A percentile compares a stretch with the other conserved stretches of the same genome.
These are phyloP conservation scores for Aethina tumida DNA, from an alignment of 1,140 invertebrate species.

Conservation along the genomic window DNA sequence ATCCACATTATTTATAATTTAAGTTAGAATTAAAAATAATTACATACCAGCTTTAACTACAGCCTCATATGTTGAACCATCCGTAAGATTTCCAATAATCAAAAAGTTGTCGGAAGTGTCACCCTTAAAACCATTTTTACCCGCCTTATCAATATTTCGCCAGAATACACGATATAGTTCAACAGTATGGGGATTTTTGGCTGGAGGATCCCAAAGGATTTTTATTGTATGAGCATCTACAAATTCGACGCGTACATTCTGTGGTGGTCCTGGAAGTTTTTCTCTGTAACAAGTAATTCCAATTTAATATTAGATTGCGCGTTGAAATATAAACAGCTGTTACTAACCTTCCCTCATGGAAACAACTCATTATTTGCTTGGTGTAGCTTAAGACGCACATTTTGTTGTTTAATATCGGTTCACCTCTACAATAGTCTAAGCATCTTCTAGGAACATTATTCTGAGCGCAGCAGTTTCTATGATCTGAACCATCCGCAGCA, in stretches of 20 bases:
- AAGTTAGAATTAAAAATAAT: too few relatives aligned
- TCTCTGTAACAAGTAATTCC: slow-evolving; percentile 36
- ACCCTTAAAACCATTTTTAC: slow-evolving; percentile 24
- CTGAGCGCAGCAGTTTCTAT: slow-evolving; percentile 66
- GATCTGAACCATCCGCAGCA: slow-evolving; percentile 69
- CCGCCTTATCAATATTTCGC: slow-evolving; percentile 37
- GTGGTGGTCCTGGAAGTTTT: slow-evolving; percentile 66
- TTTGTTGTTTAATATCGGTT: slow-evolving; percentile 49
- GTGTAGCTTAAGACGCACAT: slow-evolving; percentile 63
- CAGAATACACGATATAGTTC: slow-evolving; percentile 67
- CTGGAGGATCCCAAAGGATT: slow-evolving; percentile 64
- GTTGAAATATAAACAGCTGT: slow-evolving; percentile 1
- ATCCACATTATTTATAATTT: too few relatives aligned
- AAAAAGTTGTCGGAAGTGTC: slow-evolving; percentile 62
- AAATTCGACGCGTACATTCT: slow-evolving; percentile 53
- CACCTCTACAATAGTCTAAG: slow-evolving; percentile 63
- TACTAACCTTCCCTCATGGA: slow-evolving; percentile 53
- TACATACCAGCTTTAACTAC: slow-evolving; percentile 74
- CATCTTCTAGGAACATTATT: slow-evolving; percentile 62
- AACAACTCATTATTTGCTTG: slow-evolving; percentile 65
- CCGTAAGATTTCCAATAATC: slow-evolving; percentile 50
- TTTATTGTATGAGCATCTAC: slow-evolving; percentile 48
- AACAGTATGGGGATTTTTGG: slow-evolving; percentile 72
- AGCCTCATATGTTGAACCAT: slow-evolving; percentile 64
- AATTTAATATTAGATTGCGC: slow-evolving; percentile 1